These are phyloP conservation scores for Sandelia bainsii DNA, from an alignment of 2,797 vertebrate species.

Conservation along the genomic window DNA sequence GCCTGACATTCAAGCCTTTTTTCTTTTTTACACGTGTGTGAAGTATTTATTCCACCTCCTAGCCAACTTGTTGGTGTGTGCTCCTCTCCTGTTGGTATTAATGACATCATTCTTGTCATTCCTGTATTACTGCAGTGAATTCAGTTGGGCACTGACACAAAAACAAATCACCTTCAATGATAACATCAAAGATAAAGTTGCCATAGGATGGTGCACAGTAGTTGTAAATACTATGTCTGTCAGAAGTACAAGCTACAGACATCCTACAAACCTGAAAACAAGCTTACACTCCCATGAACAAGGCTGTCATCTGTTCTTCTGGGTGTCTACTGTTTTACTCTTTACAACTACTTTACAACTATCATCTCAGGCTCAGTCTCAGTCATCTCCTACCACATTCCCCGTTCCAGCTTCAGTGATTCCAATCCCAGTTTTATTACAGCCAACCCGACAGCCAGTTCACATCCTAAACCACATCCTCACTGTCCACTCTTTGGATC, in stretches of 20 bases:
- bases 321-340: background rate
- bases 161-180: background rate
- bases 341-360: no score
- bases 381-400: conserved; percentile 10
- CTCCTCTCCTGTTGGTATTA: background rate
- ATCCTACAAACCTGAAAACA: background rate
- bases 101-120: background rate
- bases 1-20: background rate
- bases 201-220: background rate
- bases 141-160: background rate
- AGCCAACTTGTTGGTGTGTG: conserved; percentile 5
- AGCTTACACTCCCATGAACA: background rate
- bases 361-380: background rate
- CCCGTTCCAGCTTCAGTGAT: background rate
- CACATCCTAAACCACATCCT: conserved; percentile 54
- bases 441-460: conserved; percentile 16
- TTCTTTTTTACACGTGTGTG: conserved; percentile 14
- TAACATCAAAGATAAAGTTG: background rate
- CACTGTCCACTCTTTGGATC: conserved; percentile 53
- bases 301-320: no score
- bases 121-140: background rate
- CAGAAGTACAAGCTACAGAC: background rate
- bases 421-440: background rate
- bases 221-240: background rate
- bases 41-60: conserved; percentile 35